These are phyloP conservation scores for Morinoia aosen DNA, from an alignment of 2,888 invertebrate genomes.

Conservation along the genomic window DNA sequence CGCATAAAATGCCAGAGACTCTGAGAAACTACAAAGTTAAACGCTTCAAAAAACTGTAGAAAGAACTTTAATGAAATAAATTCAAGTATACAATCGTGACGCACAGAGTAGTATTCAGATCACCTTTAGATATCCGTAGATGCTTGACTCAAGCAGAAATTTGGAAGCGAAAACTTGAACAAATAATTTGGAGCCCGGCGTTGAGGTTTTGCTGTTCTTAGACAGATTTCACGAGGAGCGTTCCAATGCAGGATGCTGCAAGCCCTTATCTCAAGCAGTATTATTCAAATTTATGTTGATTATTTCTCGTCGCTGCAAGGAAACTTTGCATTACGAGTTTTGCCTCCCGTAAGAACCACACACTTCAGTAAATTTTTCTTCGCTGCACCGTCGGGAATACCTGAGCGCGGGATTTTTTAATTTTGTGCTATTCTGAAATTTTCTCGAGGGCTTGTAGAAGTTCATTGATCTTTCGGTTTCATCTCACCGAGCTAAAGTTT, in stretches of 20 bases:
- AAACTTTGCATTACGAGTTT: slow-evolving; percentile 17
- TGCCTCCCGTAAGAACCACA: background rate
- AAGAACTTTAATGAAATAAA: background rate
- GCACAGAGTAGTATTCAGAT: background rate
- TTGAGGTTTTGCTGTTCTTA: background rate
- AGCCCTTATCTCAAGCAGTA: background rate
- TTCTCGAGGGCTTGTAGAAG: background rate
- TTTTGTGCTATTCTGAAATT: background rate
- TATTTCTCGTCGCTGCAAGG: background rate
- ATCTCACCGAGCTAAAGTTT: background rate
- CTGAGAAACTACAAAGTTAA: background rate
- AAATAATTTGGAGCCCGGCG: background rate
- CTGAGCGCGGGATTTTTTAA: background rate
- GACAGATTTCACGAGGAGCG: background rate
- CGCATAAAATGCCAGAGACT: background rate
- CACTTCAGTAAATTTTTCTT: slow-evolving; percentile 3
- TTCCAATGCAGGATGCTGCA: slow-evolving; percentile 2
- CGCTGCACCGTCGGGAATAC: background rate
- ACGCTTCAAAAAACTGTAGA: background rate
- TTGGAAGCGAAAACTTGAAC: background rate
- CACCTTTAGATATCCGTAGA: background rate
- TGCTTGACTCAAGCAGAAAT: background rate
- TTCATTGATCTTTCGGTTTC: background rate
- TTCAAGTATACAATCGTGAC: background rate
- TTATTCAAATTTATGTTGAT: slow-evolving; percentile 17